phyloP scores from a whole-genome alignment of 2,888 invertebrate species.

The Aphidoletes aphidimyza region DNA sequence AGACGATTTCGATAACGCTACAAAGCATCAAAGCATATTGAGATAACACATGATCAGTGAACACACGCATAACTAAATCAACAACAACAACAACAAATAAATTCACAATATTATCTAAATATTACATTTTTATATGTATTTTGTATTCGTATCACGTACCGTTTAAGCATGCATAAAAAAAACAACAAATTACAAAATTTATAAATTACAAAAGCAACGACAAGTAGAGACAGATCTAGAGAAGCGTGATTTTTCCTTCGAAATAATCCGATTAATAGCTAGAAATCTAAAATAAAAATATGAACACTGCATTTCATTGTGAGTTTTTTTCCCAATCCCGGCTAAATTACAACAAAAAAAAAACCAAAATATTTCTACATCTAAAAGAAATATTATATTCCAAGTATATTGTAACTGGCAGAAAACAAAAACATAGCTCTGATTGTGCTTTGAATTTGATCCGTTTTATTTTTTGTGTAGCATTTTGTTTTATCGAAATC shows the following conservation, averaged over 20 bases:
- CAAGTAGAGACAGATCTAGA: background rate
- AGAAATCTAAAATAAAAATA: no score
- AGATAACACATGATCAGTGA: background rate
- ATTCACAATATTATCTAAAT: slow-evolving; percentile 26
- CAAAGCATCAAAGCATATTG: background rate
- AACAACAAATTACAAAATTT: background rate
- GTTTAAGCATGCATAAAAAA: slow-evolving; percentile 37
- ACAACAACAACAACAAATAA: background rate
- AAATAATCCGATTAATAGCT: no score
- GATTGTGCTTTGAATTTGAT: slow-evolving; percentile 13
- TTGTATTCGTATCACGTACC: slow-evolving; percentile 31
- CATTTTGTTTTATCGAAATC: slow-evolving; percentile 5
- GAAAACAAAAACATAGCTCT: background rate
- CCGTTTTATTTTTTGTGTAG: background rate
- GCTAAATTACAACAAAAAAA: background rate
- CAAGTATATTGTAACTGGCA: background rate
- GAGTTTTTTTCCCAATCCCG: background rate
- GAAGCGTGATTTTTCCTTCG: no score
- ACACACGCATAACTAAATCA: background rate
- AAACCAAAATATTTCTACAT: no score
- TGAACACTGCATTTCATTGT: no score
- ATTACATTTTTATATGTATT: slow-evolving; percentile 51
- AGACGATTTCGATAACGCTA: background rate
- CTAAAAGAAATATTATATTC: background rate
- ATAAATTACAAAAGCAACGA: background rate